These are phyloP conservation scores for Eubasilissa regina DNA, from an alignment of 1,140 invertebrate species.

Conservation along the genomic window DNA sequence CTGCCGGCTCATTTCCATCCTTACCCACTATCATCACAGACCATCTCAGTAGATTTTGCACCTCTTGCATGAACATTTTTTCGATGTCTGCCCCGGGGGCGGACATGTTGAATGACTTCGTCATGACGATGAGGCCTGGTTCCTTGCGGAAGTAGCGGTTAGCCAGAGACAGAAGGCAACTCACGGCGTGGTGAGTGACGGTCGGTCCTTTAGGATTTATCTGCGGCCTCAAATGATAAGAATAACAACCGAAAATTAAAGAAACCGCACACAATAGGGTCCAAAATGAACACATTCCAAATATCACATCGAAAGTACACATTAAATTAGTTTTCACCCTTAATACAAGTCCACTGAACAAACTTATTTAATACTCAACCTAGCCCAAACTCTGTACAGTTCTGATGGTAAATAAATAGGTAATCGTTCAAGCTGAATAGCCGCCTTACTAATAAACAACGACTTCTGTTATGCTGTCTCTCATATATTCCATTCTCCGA, in stretches of 20 bases:
- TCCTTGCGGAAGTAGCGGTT: constrained; percentile 62
- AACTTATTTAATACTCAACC: too few relatives aligned
- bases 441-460: too few relatives aligned
- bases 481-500: too few relatives aligned
- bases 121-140: constrained; percentile 63
- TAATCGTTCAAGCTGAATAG: too few relatives aligned
- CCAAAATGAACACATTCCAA: not conserved
- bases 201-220: constrained; percentile 63
- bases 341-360: too few relatives aligned
- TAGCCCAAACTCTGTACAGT: too few relatives aligned
- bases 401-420: too few relatives aligned
- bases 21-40: constrained; percentile 57
- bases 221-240: constrained; percentile 33
- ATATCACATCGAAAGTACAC: not conserved
- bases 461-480: too few relatives aligned
- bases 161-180: constrained; percentile 64
- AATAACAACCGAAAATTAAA: not conserved
- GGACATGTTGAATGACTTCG: constrained; percentile 62
- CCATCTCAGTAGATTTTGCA: constrained; percentile 62
- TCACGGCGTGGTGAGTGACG: constrained; percentile 62
- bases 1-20: not conserved
- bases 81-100: constrained; percentile 62
- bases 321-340: not conserved
- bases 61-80: constrained; percentile 61
- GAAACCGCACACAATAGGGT: not conserved